A percentile compares a stretch with the other conserved stretches of the same genome.
Evolutionary conservation across 2,888 invertebrate species (phyloP).

Genomic region (Petrolisthes cinctipes): DNA sequence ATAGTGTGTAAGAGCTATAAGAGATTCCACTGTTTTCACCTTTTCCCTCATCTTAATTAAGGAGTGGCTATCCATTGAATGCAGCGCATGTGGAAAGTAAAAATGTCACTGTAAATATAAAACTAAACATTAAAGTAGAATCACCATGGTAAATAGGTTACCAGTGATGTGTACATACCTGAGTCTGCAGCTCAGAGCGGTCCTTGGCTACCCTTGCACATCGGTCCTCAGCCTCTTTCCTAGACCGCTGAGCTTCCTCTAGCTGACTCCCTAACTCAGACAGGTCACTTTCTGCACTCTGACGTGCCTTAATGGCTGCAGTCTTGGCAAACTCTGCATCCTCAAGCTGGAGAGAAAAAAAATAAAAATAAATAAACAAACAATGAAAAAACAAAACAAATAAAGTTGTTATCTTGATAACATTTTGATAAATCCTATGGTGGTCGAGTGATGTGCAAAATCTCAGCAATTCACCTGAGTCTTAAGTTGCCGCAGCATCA

Average conservation of each 20-base stretch:
- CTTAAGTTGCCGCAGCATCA: constrained; percentile 81
- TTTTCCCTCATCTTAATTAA: too few species aligned
- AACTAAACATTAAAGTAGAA: too few species aligned
- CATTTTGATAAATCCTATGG: background rate
- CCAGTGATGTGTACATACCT: constrained; percentile 32
- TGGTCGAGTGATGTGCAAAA: background rate
- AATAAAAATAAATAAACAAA: background rate
- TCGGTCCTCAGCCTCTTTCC: constrained; percentile 85
- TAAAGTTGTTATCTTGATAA: background rate
- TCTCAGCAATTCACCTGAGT: constrained; percentile 75
- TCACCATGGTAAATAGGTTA: too few species aligned
- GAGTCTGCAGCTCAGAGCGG: constrained; percentile 83
- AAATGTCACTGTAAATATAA: too few species aligned
- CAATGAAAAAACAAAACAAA: background rate
- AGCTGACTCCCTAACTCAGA: constrained; percentile 84
- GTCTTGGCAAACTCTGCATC: constrained; percentile 89
- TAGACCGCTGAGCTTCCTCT: constrained; percentile 82
- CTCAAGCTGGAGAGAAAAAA: constrained; percentile 77
- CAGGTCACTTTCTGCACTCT: constrained; percentile 87
- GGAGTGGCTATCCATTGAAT: too few species aligned
- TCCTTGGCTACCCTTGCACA: constrained; percentile 81
- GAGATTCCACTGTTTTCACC: too few species aligned
- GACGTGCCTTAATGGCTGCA: constrained; percentile 87
- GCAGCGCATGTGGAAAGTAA: too few species aligned
- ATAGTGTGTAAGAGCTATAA: too few species aligned